phyloP scores from a whole-genome alignment of 2,888 invertebrate species.

The Neoscelio sp. region DNA sequence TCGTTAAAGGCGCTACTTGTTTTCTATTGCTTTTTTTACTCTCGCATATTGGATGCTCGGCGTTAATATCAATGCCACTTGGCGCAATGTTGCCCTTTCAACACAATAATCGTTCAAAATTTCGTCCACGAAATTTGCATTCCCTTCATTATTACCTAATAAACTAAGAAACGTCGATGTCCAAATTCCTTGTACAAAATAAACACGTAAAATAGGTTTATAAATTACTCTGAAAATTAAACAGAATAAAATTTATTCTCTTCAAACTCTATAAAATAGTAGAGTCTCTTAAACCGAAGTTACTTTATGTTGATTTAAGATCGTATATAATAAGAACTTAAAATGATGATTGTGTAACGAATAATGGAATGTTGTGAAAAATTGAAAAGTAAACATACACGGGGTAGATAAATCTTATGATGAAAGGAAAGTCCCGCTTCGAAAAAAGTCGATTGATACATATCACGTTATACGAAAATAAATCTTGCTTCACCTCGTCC shows the following conservation, averaged over 20 bases:
- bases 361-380: too few species aligned
- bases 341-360: too few species aligned
- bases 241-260: constrained; percentile 1
- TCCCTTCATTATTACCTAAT: constrained; percentile 42
- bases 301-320: too few species aligned
- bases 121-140: constrained; percentile 14
- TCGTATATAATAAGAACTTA: too few species aligned
- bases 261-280: too few species aligned
- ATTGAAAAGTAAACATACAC: too few species aligned
- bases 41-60: constrained; percentile 36
- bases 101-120: constrained; percentile 32
- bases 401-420: too few species aligned
- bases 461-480: neutral
- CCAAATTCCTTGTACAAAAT: neutral
- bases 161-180: constrained; percentile 19
- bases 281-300: too few species aligned
- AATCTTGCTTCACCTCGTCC: neutral
- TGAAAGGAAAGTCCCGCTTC: too few species aligned
- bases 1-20: constrained; percentile 65
- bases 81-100: constrained; percentile 33
- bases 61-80: constrained; percentile 14
- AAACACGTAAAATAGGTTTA: neutral
- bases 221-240: neutral
- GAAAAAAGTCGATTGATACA: too few species aligned
- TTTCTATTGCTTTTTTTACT: constrained; percentile 61